These are phyloP conservation scores for Leptothorax acervorum DNA, from an alignment of 2,888 invertebrate genomes.

Conservation along the genomic window DNA sequence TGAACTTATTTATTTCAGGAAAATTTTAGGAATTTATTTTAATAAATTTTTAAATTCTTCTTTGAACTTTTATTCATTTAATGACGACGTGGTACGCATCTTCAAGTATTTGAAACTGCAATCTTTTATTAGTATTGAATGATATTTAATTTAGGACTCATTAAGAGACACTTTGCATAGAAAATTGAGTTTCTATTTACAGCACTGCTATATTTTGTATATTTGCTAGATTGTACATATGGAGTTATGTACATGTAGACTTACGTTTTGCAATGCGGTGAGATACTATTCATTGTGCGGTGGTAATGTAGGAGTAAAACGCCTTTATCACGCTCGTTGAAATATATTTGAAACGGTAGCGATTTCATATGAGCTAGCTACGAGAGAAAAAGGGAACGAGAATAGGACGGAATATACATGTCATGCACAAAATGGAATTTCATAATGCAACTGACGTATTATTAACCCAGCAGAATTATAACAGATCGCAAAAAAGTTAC, in stretches of 20 bases:
- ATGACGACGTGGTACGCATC: background rate
- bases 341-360: background rate
- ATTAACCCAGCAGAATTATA: background rate
- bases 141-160: background rate
- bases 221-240: background rate
- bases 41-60: background rate
- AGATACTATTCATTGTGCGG: background rate
- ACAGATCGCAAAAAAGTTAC: slow-evolving; percentile 16
- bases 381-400: background rate
- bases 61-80: background rate
- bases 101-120: background rate
- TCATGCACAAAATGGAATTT: slow-evolving; percentile 8
- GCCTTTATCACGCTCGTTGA: background rate
- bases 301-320: background rate
- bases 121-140: background rate
- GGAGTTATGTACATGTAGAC: background rate
- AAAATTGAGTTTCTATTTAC: background rate
- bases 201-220: background rate
- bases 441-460: background rate
- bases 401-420: background rate
- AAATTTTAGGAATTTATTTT: slow-evolving; percentile 1
- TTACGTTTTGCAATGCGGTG: background rate
- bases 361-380: background rate
- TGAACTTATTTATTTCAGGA: background rate
- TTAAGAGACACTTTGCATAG: background rate